A percentile compares a stretch with the other conserved stretches of the same genome.
phyloP scores from a whole-genome alignment of 2,888 invertebrate species.

The Micropterix aruncella region DNA sequence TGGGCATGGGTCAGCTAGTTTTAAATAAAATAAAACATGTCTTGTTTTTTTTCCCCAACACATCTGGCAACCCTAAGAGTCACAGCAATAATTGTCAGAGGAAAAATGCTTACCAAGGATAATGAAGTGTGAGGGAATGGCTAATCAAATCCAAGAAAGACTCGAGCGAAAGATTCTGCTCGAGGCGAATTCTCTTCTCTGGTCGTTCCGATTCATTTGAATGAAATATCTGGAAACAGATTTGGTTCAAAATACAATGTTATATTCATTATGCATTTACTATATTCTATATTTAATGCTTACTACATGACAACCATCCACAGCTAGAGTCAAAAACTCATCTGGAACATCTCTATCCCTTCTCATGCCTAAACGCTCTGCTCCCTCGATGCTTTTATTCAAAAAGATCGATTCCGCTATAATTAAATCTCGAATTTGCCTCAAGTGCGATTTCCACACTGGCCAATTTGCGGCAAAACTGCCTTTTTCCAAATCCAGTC shows the following conservation, averaged over 20 bases:
- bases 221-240: not conserved
- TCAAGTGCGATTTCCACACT: constrained; percentile 18
- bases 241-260: too few relatives aligned
- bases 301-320: not conserved
- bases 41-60: too few relatives aligned
- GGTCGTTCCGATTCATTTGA: not conserved
- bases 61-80: too few relatives aligned
- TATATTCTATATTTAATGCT: too few relatives aligned
- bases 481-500: constrained; percentile 18
- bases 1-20: too few relatives aligned
- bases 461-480: constrained; percentile 25
- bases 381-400: not conserved
- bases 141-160: not conserved
- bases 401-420: not conserved
- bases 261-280: not conserved
- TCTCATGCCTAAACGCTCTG: not conserved
- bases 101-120: not conserved
- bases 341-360: not conserved
- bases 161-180: not conserved
- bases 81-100: too few relatives aligned
- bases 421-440: not conserved
- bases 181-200: not conserved
- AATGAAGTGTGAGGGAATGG: not conserved
- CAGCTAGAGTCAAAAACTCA: not conserved
- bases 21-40: too few relatives aligned